Percentiles rank a stretch among this genome's conserved stretches.
Evolutionary conservation across 92 coral and sea anemone genomes (phyloP).

Genomic region (Paragorgia papillata): DNA sequence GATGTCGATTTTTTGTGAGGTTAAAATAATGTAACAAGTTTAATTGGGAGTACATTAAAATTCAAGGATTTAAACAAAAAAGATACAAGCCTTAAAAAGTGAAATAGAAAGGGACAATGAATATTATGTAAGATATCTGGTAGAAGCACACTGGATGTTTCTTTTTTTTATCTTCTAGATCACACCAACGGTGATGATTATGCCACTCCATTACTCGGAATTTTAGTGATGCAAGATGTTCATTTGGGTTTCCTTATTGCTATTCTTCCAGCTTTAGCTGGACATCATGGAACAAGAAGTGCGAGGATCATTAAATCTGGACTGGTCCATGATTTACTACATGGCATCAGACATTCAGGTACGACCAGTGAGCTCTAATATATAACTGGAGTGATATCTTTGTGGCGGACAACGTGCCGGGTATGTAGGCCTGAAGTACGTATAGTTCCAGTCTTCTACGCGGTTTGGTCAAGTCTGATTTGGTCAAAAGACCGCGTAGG

Average conservation of each 20-base stretch:
- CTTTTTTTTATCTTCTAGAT: conserved; percentile 49
- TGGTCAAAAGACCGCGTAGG: no score
- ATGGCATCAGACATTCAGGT: conserved; percentile 51
- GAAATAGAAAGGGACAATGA: background rate
- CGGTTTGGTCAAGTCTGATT: no score
- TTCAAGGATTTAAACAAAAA: no score
- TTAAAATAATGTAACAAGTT: no score
- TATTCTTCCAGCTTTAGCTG: conserved; percentile 91
- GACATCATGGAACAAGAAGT: conserved; percentile 64
- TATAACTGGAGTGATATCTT: no score
- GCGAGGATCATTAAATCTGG: conserved; percentile 48
- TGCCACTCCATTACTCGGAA: conserved; percentile 87
- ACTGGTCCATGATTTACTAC: conserved; percentile 50
- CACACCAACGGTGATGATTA: conserved; percentile 95
- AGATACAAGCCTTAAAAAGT: background rate
- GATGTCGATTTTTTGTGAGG: no score
- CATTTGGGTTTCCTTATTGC: conserved; percentile 90
- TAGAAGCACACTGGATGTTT: background rate
- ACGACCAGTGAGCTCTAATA: background rate
- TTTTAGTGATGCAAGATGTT: conserved; percentile 98
- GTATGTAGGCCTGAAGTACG: no score
- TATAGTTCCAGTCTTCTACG: no score
- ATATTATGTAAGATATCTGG: background rate
- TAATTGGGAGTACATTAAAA: no score
- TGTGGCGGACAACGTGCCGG: no score